Percentiles rank a stretch among this genome's conserved stretches.
phyloP scores from a whole-genome alignment of 2,888 invertebrate genomes.

The Perizoma flavofasciatum region DNA sequence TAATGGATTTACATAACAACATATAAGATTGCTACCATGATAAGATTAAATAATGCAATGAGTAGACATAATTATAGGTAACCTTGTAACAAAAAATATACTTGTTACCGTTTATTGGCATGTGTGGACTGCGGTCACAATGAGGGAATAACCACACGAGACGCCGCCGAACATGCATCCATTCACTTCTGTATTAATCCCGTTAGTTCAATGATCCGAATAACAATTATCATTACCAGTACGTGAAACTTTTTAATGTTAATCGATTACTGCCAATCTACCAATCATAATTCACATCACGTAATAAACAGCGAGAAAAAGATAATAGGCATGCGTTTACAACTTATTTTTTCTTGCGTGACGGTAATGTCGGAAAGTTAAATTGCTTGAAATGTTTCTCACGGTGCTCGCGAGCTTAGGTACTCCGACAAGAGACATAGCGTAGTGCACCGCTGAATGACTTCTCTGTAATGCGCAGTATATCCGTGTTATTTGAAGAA shows the following conservation, averaged over 20 bases:
- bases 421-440: constrained; percentile 46
- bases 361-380: constrained; percentile 72
- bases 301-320: constrained; percentile 58
- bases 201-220: constrained; percentile 76
- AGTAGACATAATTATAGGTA: not conserved
- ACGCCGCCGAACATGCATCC: constrained; percentile 52
- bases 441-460: constrained; percentile 40
- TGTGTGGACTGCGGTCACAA: constrained; percentile 39
- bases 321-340: constrained; percentile 49
- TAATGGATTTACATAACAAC: not conserved
- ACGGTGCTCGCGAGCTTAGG: constrained; percentile 60
- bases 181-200: constrained; percentile 52
- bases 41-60: not conserved
- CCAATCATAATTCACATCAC: constrained; percentile 54
- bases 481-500: constrained; percentile 33
- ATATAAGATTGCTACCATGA: not conserved
- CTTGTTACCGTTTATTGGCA: constrained; percentile 27
- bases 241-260: constrained; percentile 63
- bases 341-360: constrained; percentile 69
- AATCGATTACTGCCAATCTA: constrained; percentile 57
- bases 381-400: constrained; percentile 72
- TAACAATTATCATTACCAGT: constrained; percentile 54
- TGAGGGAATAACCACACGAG: constrained; percentile 40
- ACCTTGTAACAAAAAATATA: constrained; percentile 4
- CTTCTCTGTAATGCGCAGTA: constrained; percentile 40